Percentiles rank a stretch among this genome's conserved stretches.
These are phyloP conservation scores for Laticauda laticaudata DNA, from an alignment of 2,113 vertebrate species.

Conservation along the genomic window DNA sequence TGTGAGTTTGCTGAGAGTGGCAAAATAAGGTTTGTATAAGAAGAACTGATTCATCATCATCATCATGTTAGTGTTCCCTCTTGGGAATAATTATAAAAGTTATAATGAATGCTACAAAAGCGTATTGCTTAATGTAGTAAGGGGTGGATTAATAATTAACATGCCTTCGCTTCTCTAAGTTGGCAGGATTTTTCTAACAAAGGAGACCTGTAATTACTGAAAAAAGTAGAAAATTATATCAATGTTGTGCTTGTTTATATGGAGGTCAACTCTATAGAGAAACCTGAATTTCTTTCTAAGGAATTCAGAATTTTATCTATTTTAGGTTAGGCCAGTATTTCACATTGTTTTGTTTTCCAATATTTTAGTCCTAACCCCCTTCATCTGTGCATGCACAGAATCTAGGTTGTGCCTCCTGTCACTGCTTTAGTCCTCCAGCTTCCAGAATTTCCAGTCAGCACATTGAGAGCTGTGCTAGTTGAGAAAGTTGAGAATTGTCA, in stretches of 20 bases:
- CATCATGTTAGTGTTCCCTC: not conserved
- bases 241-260: not conserved
- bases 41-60: conserved; percentile 12
- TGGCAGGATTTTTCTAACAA: not conserved
- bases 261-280: not conserved
- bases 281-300: not conserved
- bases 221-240: not conserved
- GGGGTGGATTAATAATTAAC: not conserved
- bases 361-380: not conserved
- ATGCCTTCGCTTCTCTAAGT: conserved; percentile 8
- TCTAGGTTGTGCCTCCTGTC: not conserved
- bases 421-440: not conserved
- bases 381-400: not conserved
- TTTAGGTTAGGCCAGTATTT: not conserved
- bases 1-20: conserved; percentile 14
- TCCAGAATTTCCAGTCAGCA: not conserved
- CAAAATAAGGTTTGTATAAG: conserved; percentile 1
- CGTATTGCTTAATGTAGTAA: not conserved
- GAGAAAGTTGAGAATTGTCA: not conserved
- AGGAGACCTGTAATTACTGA: not conserved
- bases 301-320: not conserved
- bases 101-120: not conserved
- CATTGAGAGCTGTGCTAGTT: not conserved
- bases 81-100: not conserved
- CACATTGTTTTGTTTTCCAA: not conserved